Percentiles rank a stretch among this genome's conserved stretches.
Conservation (phyloP, 2,113 vertebrate species). For the Lampris incognitus region DNA sequence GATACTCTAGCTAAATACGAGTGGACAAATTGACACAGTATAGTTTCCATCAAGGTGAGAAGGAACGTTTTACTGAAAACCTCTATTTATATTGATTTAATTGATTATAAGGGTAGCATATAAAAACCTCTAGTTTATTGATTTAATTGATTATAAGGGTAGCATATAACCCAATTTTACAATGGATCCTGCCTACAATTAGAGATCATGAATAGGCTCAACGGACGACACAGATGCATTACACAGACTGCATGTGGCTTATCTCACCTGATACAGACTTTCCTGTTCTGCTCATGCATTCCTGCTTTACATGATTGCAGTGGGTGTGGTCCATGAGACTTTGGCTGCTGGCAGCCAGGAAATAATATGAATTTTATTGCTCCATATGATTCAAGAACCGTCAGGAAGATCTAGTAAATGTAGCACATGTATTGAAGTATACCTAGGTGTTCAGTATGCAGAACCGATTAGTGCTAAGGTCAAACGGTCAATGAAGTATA, state of each 20-base stretch:
- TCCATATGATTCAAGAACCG: conserved; percentile 70
- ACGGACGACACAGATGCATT: conserved; percentile 70
- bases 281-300: conserved; percentile 85
- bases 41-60: too few relatives aligned
- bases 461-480: conserved; percentile 70
- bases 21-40: conserved; percentile 10
- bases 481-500: conserved; percentile 74
- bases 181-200: conserved; percentile 24
- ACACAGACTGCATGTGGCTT: conserved; percentile 70
- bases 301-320: conserved; percentile 83
- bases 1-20: background rate
- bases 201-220: conserved; percentile 45
- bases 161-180: conserved; percentile 33
- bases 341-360: conserved; percentile 82
- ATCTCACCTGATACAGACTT: conserved; percentile 76
- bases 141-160: background rate
- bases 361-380: conserved; percentile 77
- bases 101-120: background rate
- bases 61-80: too few relatives aligned
- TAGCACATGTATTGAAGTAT: conserved; percentile 80
- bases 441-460: conserved; percentile 64
- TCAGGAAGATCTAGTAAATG: conserved; percentile 75
- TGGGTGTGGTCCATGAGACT: conserved; percentile 83
- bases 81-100: background rate
- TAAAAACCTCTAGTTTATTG: background rate